Evolutionary conservation across 2,797 vertebrate genomes (phyloP), one percentile per base, ranked within the genome.

Genomic region (Anabacerthia variegaticeps): DNA sequence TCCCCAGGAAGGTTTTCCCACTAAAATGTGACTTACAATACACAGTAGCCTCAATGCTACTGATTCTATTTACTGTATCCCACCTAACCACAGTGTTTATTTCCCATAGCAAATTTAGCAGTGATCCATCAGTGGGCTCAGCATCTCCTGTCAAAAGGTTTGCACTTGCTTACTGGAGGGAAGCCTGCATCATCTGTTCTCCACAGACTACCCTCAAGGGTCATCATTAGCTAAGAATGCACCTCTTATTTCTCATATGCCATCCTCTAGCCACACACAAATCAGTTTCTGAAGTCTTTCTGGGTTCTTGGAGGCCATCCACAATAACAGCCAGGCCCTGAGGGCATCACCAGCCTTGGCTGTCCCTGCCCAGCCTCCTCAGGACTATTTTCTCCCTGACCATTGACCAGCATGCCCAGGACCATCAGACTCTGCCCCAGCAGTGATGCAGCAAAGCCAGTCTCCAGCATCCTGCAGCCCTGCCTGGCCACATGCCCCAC

Each of bases 71-170:
- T 81, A 73, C 59, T 20, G 67, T 85, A 30, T 59, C 56, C 24
- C 77, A 43, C 36, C 24, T 59, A 54, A 56, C 12, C 68, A 49
- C 46, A n/a, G 52, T 12, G 19, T 46, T 93, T 67, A 48, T 76
- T 90, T 92, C 89, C 83, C 44, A 39, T 13, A 63, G 49, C 43
- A 90, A 87, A 91, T 55, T 56, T 23, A 75, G 34, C 74, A 46
- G 37, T 34, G 62, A 78, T 74, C 59, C 93, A 85, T 75, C 75
- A 85, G 20, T 46, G 62, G 15, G 34, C 78, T 80, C 81, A 96
- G 83, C 63, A 91, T 49, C 80, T 93, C 63, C 63, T 86, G 73
- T 77, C 55, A 61, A 85, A 94, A 91, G 78, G 80, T 89, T 88
- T 89, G 76, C 51, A 43, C 83, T 87, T 93, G 74, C 69, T 92